Percentiles rank a stretch among this genome's conserved stretches.
Evolutionary conservation across 2,888 invertebrate genomes (phyloP).

Genomic region (Auanema sp.): DNA sequence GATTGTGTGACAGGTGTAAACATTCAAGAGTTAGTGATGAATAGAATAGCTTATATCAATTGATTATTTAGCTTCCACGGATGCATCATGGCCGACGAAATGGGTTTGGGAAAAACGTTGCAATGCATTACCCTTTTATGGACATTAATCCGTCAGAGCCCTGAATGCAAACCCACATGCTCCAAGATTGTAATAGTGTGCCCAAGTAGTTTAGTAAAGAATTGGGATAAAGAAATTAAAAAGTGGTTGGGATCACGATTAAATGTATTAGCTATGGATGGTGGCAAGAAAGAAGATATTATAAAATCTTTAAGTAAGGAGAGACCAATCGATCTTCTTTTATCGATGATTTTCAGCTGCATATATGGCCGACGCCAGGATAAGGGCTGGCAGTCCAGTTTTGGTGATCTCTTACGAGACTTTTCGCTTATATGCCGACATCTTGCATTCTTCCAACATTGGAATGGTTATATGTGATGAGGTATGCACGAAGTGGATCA

Average conservation of each 20-base stretch:
- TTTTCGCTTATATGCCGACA: slow-evolving; percentile 87
- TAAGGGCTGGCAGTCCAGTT: slow-evolving; percentile 81
- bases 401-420: slow-evolving; percentile 99
- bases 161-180: slow-evolving; percentile 85
- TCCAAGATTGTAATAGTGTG: slow-evolving; percentile 87
- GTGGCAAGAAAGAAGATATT: slow-evolving; percentile 80
- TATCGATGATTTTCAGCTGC: slow-evolving; percentile 68
- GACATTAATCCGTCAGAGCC: slow-evolving; percentile 76
- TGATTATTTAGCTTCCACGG: slow-evolving; percentile 69
- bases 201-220: slow-evolving; percentile 95
- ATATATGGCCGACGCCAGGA: slow-evolving; percentile 76
- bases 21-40: slow-evolving; percentile 67
- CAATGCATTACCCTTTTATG: slow-evolving; percentile 88
- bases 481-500: slow-evolving; percentile 62
- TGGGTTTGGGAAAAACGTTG: slow-evolving; percentile 87
- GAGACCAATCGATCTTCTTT: background rate
- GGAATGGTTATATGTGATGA: slow-evolving; percentile 98
- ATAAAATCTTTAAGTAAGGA: slow-evolving; percentile 69
- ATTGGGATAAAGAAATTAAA: slow-evolving; percentile 96
- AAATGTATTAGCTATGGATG: slow-evolving; percentile 79
- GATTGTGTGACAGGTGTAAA: slow-evolving; percentile 93
- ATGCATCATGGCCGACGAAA: slow-evolving; percentile 99
- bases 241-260: slow-evolving; percentile 89
- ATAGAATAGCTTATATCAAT: background rate
- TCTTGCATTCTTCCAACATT: slow-evolving; percentile 85